phyloP scores from a whole-genome alignment of 2,113 vertebrate species.

The Rhinolophus sinicus region DNA sequence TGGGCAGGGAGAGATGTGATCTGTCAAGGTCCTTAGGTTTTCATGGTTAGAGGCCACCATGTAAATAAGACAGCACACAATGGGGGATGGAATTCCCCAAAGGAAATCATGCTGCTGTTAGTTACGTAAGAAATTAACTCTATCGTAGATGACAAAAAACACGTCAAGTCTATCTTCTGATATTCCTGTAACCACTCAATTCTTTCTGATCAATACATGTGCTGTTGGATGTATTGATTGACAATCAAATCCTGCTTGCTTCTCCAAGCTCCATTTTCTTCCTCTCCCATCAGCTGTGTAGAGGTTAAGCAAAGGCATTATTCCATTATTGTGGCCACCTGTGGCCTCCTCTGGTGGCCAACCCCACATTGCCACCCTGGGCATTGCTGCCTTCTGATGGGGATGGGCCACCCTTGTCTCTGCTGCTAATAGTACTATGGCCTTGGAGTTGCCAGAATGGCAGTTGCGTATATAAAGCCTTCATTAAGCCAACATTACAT shows the following conservation, averaged over 20 bases:
- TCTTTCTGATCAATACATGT: not conserved
- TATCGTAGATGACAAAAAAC: not conserved
- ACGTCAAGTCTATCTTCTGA: not conserved
- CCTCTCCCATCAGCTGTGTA: not conserved
- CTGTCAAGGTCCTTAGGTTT: not conserved
- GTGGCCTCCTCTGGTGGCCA: not conserved
- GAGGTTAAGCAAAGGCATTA: not conserved
- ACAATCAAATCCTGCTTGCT: not conserved
- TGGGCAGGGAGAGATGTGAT: not conserved
- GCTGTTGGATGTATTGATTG: not conserved
- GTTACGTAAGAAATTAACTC: not conserved
- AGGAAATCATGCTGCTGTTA: not conserved
- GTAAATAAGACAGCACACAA: not conserved
- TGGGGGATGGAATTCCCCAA: not conserved
- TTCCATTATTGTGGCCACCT: too few relatives aligned
- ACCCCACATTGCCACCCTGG: too few relatives aligned
- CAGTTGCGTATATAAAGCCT: not conserved
- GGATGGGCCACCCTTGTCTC: not conserved
- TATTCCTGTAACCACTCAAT: not conserved
- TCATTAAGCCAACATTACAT: not conserved
- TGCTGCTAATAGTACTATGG: not conserved
- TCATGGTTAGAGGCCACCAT: not conserved
- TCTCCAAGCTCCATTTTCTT: not conserved
- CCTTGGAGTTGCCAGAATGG: not conserved
- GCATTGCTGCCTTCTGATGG: not conserved